These are phyloP conservation scores for Scaeva pyrastri DNA, from an alignment of 2,888 invertebrate genomes.

Conservation along the genomic window DNA sequence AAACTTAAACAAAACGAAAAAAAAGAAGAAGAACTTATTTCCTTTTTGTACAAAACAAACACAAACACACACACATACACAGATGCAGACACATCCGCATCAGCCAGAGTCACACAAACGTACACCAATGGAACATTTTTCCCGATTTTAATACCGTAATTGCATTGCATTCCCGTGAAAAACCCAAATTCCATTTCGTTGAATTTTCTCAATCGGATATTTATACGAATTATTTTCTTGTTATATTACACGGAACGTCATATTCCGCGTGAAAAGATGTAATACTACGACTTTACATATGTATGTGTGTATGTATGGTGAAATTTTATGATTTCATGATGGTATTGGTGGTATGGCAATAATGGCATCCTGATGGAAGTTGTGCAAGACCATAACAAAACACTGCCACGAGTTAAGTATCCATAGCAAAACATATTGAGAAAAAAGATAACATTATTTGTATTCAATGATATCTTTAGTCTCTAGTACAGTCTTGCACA, in stretches of 20 bases:
- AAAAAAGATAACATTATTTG: no score
- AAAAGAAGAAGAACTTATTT: constrained; percentile 8
- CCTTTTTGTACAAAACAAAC: constrained; percentile 12
- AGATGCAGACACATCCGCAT: no score
- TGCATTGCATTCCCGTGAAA: constrained; percentile 37
- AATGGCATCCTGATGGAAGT: not conserved
- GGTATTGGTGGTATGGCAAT: not conserved
- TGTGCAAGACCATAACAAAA: not conserved
- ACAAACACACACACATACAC: not conserved
- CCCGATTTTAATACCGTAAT: constrained; percentile 35
- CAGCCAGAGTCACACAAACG: no score
- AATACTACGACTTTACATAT: not conserved
- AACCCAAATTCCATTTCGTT: constrained; percentile 49
- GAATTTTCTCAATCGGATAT: constrained; percentile 58
- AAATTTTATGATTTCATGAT: constrained; percentile 36
- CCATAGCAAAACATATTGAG: no score
- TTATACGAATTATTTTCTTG: constrained; percentile 41
- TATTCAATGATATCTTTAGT: no score
- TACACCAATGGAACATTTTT: constrained; percentile 35
- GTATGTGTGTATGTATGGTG: not conserved
- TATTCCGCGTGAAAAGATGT: constrained; percentile 50
- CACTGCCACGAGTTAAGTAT: no score
- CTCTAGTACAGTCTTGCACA: no score
- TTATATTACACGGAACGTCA: constrained; percentile 51
- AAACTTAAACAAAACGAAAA: not conserved